Conservation (phyloP, 2,888 invertebrate genomes). For the Melanostoma scalare region DNA sequence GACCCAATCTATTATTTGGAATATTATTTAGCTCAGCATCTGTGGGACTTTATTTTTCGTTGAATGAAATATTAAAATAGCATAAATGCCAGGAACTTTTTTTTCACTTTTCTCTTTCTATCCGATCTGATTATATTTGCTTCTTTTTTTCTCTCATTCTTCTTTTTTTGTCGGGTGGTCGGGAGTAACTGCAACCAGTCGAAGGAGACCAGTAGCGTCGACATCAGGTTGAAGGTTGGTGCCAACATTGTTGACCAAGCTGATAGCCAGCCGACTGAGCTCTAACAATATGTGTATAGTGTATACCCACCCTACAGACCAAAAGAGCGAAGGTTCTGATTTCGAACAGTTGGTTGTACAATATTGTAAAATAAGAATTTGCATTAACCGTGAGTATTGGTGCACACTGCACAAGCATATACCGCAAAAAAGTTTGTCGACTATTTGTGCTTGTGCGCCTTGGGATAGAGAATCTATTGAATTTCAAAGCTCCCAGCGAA, state of each 20-base stretch:
- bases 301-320: neutral
- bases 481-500: constrained; percentile 31
- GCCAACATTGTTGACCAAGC: constrained; percentile 64
- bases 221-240: constrained; percentile 52
- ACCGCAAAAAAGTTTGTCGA: no score
- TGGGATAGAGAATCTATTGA: constrained; percentile 43
- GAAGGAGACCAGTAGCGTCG: constrained; percentile 6
- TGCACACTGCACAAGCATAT: constrained; percentile 40
- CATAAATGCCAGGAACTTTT: constrained; percentile 51
- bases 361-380: constrained; percentile 52
- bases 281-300: constrained; percentile 14
- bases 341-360: constrained; percentile 48
- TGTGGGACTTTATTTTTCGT: constrained; percentile 57
- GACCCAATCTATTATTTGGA: constrained; percentile 64
- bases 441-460: neutral
- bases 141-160: constrained; percentile 28
- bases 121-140: constrained; percentile 18
- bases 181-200: constrained; percentile 20
- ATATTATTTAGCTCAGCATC: constrained; percentile 51
- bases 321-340: constrained; percentile 20
- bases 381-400: constrained; percentile 45
- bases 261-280: neutral
- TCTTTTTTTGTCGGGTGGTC: neutral
- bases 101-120: constrained; percentile 15
- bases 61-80: constrained; percentile 68